Conservation (phyloP, 1,140 invertebrate species). For the Epicauta chinensis region DNA sequence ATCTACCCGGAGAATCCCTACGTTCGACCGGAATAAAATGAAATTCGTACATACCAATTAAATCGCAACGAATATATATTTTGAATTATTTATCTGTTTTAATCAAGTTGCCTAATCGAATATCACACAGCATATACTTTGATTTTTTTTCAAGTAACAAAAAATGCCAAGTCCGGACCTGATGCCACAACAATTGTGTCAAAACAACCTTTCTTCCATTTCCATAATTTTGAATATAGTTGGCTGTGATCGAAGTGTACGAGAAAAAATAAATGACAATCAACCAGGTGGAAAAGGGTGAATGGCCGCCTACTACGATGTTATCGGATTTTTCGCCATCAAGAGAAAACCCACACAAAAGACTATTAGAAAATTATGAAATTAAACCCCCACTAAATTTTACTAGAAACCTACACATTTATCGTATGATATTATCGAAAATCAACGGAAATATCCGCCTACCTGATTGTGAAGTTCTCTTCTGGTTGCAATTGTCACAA, state of each 20-base stretch:
- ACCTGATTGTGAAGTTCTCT: conserved; percentile 1
- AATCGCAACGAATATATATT: not conserved
- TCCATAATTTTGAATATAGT: not conserved
- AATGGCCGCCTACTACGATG: conserved; percentile 3
- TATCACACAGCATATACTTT: too few relatives aligned
- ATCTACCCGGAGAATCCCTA: conserved; percentile 30
- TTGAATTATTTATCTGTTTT: not conserved
- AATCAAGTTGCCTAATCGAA: too few relatives aligned
- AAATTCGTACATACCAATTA: not conserved
- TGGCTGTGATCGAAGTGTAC: not conserved
- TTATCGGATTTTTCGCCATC: too few relatives aligned
- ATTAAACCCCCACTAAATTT: conserved; percentile 1
- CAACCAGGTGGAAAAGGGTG: not conserved
- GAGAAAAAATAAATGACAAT: conserved; percentile 3
- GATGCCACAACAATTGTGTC: not conserved
- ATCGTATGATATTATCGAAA: not conserved
- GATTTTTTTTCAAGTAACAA: too few relatives aligned
- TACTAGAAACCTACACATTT: not conserved
- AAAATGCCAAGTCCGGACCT: too few relatives aligned
- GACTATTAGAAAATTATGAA: not conserved
- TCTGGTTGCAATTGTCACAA: too few relatives aligned
- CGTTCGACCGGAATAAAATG: conserved; percentile 15
- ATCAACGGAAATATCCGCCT: not conserved
- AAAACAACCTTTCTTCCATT: not conserved
- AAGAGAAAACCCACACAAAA: conserved; percentile 5